Evolutionary conservation across 2,888 invertebrate species (phyloP).

Genomic region (Pelosia muscerda): DNA sequence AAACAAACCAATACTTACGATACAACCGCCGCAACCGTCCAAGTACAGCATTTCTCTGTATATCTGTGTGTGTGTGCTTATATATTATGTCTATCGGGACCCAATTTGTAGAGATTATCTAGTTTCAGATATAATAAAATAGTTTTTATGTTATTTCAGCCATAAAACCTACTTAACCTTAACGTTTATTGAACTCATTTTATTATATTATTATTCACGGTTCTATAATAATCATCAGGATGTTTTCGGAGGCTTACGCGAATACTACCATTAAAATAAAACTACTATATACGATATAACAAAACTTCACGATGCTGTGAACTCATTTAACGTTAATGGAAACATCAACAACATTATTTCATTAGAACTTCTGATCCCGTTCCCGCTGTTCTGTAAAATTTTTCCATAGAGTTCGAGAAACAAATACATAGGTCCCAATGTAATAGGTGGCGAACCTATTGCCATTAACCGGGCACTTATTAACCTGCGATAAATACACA

Average conservation of each 20-base stretch:
- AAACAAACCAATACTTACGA: background rate
- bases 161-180: background rate
- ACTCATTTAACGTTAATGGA: no score
- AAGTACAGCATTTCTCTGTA: background rate
- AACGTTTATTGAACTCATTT: background rate
- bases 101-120: constrained; percentile 14
- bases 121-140: constrained; percentile 17
- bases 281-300: no score
- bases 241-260: background rate
- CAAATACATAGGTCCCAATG: no score
- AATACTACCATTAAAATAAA: background rate
- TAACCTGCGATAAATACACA: no score
- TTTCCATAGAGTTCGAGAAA: no score
- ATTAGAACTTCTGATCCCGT: no score
- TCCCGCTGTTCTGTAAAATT: no score
- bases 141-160: background rate
- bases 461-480: no score
- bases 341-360: no score
- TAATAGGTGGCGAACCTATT: no score
- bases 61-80: background rate
- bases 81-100: constrained; percentile 12
- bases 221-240: background rate
- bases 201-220: constrained; percentile 2
- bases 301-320: no score
- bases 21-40: no score